Evolutionary conservation across 2,888 invertebrate genomes (phyloP).

Genomic region (Bhutanitis thaidina): DNA sequence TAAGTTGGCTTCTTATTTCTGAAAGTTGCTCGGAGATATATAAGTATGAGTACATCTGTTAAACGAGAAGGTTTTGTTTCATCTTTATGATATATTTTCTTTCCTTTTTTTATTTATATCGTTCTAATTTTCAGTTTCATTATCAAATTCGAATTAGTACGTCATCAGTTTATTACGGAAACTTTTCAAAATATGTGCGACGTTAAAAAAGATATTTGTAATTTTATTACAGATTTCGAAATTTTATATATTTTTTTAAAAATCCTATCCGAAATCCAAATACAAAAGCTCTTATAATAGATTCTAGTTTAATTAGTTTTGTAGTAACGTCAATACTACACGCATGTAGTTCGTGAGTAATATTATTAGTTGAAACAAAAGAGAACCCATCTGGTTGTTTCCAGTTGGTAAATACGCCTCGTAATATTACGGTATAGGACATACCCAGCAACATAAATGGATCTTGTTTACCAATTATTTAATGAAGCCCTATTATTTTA

Average conservation of each 20-base stretch:
- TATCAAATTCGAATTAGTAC: background rate
- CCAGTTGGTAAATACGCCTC: background rate
- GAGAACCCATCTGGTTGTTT: background rate
- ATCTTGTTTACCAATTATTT: background rate
- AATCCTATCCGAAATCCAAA: no score
- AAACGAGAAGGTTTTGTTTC: background rate
- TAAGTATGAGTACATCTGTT: background rate
- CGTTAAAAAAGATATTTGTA: background rate
- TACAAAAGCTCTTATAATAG: no score
- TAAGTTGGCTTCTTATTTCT: background rate
- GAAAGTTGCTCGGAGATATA: background rate
- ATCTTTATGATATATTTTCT: background rate
- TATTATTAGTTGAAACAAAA: background rate
- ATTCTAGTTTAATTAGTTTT: background rate
- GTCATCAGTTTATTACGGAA: background rate
- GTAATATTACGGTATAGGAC: background rate
- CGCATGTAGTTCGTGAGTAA: background rate
- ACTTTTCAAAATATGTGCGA: background rate
- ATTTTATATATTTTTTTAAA: background rate
- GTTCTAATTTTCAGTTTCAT: background rate
- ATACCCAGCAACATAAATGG: background rate
- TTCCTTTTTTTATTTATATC: no score
- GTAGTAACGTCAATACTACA: background rate
- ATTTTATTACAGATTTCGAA: background rate
- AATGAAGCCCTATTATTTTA: background rate